Base-by-base conservation (phyloP, 37 sponge, comb jelly and placozoan genomes). In the Crambe crambe region DNA sequence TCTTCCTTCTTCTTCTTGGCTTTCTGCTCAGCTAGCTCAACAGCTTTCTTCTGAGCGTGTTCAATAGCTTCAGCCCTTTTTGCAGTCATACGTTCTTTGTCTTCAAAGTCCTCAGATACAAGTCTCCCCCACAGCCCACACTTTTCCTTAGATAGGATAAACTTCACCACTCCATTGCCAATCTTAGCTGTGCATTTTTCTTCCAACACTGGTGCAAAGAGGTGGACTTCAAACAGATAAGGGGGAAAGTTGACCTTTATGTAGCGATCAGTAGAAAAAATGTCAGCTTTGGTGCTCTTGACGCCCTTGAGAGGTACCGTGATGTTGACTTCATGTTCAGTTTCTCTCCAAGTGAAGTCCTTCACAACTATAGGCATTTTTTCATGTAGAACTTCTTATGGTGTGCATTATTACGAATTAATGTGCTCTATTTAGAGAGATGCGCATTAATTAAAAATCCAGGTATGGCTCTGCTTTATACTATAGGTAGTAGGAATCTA, bases 321-420 rank as follows among this genome's bases (percentile, higher is more conserved):
- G 9, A 97, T 71, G 25, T 51, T 20, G 20, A 97, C 61, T 31
- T 88, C 84, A 6, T 23, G 69, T 27, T 88, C 87, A 4, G 90
- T 90, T 61, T 97, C 98, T 8, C 58, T 85, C 98, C 98, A 97
- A 32, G 81, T 76, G 80, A 78, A 97, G 68, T 97, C 98, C 54
- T 90, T 92, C 21, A 97, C 91, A 5, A 79, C 8, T 17, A 97
- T 89, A 9, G 98, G 98, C 98, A 97, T 97, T 31, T 63, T 60
- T 9, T 25, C 4, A 60, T 4, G 23, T 22, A 6, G 5, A 21
- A 21, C 4, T 22, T 32, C 66, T 34, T 31, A 26, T 64, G 79
- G 68, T 79, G 79, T 69, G 79, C 68, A 51, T 47, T 68, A 68
- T 42, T 79, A 43, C 36, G 78, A 76, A 37, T 3, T 22, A 21